Base-by-base conservation (phyloP, 1,140 invertebrate species). In the Ooceraea biroi region DNA sequence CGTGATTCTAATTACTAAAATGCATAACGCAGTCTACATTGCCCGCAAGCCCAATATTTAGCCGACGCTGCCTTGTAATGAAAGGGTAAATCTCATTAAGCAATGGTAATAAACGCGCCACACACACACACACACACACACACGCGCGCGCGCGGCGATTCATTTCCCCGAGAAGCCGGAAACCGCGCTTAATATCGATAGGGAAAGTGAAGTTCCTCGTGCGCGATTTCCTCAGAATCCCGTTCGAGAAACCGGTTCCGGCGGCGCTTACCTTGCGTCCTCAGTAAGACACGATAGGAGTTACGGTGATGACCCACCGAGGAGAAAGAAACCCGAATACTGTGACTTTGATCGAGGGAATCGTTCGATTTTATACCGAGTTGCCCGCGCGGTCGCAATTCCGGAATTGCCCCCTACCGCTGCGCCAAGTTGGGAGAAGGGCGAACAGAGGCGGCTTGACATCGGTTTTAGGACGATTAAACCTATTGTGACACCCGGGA, bases 321-420 rank as follows among this genome's bases (percentile, higher is more conserved):
- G 76, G 83, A 69, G 69, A 82, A 50, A 84, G 73, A 7, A 36
- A 80, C 60, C 77, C 50, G 74, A 91, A 83, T 82, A 91, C 89
- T 91, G 89, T 90, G 89, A 88, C 90, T 86, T 86, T 58, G 61
- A 91, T 88, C 88, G 83, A 74, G 68, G 36, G 84, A 73, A 57
- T 87, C 83, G 85, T 90, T 80, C 84, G 88, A 91, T 91, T 93
- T 93, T 93, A 93, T 93, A 93, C 61, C 72, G 73, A 61, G 84
- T 82, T 84, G 88, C 92, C 92, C 91, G 89, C 92, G 25, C 27
- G 25, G 36, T 4, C 60, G 60, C 61, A 25, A 77, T 71, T 80
- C 25, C 63, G 25, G 12, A 71, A n/a, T 1, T 48, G 50, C n/a
- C 50, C 50, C 46, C 76, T 80, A 57, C 65, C 27, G 30, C 8